Evolutionary conservation across 2,797 vertebrate genomes (phyloP).

Genomic region (Dermochelys coriacea): DNA sequence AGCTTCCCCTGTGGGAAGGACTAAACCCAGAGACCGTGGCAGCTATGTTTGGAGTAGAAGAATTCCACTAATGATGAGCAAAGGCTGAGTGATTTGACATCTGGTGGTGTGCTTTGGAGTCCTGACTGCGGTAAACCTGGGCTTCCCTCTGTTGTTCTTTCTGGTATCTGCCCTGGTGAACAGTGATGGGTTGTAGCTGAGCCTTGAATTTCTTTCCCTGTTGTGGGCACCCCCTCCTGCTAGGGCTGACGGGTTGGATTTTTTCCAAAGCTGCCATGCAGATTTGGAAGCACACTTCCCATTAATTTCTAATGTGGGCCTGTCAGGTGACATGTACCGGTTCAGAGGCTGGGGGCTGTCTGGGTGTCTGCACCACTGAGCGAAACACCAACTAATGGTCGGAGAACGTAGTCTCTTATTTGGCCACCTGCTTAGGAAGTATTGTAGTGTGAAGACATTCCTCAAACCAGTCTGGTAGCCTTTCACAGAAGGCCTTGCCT

Average conservation of each 20-base stretch:
- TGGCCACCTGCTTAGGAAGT: neutral
- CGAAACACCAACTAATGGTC: neutral
- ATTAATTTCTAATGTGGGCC: neutral
- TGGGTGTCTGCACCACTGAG: neutral
- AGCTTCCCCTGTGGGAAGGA: neutral
- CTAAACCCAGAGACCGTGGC: neutral
- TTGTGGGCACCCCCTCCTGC: neutral
- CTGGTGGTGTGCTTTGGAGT: neutral
- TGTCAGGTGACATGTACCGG: neutral
- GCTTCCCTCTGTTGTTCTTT: neutral
- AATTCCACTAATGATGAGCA: neutral
- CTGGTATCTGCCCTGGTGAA: neutral
- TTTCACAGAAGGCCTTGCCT: neutral
- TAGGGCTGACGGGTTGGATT: neutral
- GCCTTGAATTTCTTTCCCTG: neutral
- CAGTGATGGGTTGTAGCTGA: neutral
- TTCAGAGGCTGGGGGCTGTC: neutral
- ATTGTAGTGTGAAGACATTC: neutral
- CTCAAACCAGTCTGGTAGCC: neutral
- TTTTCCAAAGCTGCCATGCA: neutral
- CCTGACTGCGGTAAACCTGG: neutral
- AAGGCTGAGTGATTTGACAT: neutral
- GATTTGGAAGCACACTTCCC: neutral
- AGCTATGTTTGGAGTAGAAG: neutral
- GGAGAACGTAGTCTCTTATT: neutral